Evolutionary conservation across 2,888 invertebrate genomes (phyloP).

Genomic region (Cheiracanthium punctorium): DNA sequence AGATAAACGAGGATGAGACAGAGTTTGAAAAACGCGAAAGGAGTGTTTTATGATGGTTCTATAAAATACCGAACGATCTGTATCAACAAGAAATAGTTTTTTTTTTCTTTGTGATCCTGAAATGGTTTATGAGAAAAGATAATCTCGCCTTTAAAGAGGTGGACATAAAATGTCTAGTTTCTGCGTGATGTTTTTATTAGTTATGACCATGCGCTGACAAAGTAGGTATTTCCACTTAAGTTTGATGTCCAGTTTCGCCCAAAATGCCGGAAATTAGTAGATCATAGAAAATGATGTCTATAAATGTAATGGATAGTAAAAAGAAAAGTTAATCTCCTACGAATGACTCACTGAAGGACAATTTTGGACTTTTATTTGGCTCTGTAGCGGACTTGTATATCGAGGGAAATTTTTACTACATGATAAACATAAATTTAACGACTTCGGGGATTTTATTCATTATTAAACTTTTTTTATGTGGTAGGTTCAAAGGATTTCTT

Average conservation of each 20-base stretch:
- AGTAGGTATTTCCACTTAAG: no score
- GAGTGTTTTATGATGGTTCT: not conserved
- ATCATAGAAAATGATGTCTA: not conserved
- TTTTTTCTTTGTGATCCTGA: not conserved
- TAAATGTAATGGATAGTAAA: not conserved
- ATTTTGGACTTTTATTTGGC: not conserved
- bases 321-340: not conserved
- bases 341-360: not conserved
- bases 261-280: not conserved
- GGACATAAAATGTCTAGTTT: not conserved
- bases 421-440: no score
- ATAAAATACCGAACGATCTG: not conserved
- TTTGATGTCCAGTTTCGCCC: not conserved
- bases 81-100: not conserved
- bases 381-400: no score
- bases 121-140: constrained; percentile 5
- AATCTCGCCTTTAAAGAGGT: not conserved
- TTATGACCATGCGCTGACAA: not conserved
- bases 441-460: no score
- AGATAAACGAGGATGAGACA: not conserved
- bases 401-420: no score
- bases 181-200: not conserved
- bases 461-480: no score
- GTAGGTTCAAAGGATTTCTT: no score
- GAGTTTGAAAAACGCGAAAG: not conserved